phyloP scores from a whole-genome alignment of 2,888 invertebrate genomes.

The Bruchidius siliquastri region DNA sequence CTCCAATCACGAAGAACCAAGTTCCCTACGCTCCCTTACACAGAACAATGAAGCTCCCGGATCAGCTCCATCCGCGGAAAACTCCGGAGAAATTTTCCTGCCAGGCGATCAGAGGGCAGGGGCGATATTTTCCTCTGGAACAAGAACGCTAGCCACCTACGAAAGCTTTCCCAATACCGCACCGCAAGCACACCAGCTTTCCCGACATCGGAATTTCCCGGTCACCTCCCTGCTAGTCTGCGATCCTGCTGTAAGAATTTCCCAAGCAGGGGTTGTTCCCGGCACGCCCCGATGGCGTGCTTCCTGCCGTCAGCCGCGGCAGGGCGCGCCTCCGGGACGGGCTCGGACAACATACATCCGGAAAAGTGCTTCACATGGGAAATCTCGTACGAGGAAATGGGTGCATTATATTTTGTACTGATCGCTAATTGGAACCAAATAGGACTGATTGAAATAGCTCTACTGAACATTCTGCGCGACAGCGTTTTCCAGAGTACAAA shows the following conservation, averaged over 20 bases:
- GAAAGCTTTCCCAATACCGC: not conserved
- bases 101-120: constrained; percentile 13
- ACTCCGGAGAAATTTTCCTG: constrained; percentile 20
- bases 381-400: too few relatives aligned
- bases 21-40: not conserved
- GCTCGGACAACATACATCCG: not conserved
- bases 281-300: constrained; percentile 15
- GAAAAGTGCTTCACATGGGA: not conserved
- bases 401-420: too few relatives aligned
- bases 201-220: constrained; percentile 1
- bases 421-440: too few relatives aligned
- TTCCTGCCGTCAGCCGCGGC: not conserved
- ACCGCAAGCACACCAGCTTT: not conserved
- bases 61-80: constrained; percentile 10
- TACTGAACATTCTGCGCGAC: too few relatives aligned
- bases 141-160: too few relatives aligned
- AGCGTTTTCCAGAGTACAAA: too few relatives aligned
- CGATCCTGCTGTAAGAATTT: constrained; percentile 25
- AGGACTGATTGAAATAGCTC: too few relatives aligned
- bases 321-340: not conserved
- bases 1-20: too few relatives aligned
- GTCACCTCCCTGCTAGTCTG: constrained; percentile 12
- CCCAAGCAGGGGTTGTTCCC: constrained; percentile 24
- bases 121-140: not conserved
- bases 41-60: not conserved